phyloP scores from a whole-genome alignment of 2,888 invertebrate species.

The Cyaniris semiargus region DNA sequence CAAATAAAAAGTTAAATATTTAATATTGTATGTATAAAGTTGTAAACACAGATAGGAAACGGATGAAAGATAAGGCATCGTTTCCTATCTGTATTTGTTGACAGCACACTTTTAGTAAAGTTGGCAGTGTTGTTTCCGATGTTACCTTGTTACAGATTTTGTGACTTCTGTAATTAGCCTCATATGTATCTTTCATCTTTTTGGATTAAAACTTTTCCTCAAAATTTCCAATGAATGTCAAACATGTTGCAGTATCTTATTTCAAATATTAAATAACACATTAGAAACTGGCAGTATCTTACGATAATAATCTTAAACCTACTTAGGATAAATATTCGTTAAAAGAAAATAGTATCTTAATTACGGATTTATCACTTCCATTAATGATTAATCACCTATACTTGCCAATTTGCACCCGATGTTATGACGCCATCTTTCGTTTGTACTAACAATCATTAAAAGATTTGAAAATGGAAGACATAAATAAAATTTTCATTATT shows the following conservation, averaged over 20 bases:
- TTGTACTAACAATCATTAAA: conserved; percentile 40
- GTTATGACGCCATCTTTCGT: conserved; percentile 24
- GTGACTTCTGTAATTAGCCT: no score
- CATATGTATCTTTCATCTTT: neutral
- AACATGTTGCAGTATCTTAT: conserved; percentile 24
- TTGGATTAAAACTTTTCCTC: neutral
- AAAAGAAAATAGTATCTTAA: conserved; percentile 22
- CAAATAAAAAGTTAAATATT: no score
- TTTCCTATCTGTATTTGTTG: neutral
- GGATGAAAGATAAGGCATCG: neutral
- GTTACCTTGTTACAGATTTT: neutral
- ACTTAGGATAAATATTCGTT: neutral
- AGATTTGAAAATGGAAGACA: conserved; percentile 47
- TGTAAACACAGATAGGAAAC: no score
- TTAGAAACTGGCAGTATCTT: conserved; percentile 24
- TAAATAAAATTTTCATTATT: conserved; percentile 44
- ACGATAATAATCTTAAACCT: conserved; percentile 18
- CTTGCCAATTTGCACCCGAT: neutral
- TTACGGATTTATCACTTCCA: conserved; percentile 25
- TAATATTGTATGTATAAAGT: no score
- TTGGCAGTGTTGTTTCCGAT: neutral
- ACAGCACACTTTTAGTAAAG: neutral
- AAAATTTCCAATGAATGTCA: conserved; percentile 6
- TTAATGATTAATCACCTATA: neutral
- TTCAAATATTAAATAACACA: conserved; percentile 1